Conservation (phyloP, 1,140 invertebrate genomes). For the Pseudomyrmex flavicornis region DNA sequence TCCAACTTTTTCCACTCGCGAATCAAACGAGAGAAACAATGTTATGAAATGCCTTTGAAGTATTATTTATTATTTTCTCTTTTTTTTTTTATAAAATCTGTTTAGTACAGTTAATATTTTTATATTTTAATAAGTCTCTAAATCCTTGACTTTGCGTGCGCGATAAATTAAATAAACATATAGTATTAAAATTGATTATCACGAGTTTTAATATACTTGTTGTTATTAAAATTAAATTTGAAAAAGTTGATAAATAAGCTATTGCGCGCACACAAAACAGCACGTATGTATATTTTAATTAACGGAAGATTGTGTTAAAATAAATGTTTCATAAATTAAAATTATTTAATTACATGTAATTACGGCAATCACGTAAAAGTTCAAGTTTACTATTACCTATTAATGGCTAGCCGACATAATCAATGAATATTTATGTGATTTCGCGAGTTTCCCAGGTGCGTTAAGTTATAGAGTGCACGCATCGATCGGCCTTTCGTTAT, state of each 20-base stretch:
- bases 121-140: too few relatives aligned
- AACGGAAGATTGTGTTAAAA: neutral
- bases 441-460: neutral
- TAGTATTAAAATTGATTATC: too few relatives aligned
- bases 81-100: too few relatives aligned
- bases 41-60: neutral
- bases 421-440: slow-evolving; percentile 40
- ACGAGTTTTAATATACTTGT: too few relatives aligned
- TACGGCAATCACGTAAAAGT: neutral
- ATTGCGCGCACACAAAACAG: neutral
- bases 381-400: neutral
- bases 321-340: neutral
- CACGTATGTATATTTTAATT: neutral
- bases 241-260: neutral
- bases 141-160: neutral
- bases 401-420: neutral
- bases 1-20: slow-evolving; percentile 4
- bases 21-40: slow-evolving; percentile 3
- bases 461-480: neutral
- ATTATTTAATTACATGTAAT: neutral
- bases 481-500: neutral
- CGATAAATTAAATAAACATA: neutral
- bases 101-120: too few relatives aligned
- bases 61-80: slow-evolving; percentile 7
- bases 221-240: neutral